phyloP scores from a whole-genome alignment of 2,888 invertebrate species.

The Drosophila stalkeri region DNA sequence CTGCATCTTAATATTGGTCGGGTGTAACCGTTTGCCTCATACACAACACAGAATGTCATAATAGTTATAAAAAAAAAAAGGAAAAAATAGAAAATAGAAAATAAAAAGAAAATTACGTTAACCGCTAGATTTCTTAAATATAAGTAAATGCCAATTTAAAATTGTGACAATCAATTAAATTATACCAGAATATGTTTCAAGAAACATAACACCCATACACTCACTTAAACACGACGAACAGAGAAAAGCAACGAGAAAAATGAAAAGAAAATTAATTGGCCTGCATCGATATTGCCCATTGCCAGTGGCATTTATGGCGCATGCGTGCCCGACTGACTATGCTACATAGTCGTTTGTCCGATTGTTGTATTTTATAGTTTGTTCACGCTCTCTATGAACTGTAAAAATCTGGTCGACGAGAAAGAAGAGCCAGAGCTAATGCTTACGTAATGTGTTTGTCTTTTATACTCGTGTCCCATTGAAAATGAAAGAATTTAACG shows the following conservation, averaged over 20 bases:
- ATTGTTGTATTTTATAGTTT: conserved; percentile 14
- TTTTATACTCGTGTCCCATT: background rate
- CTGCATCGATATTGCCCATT: conserved; percentile 46
- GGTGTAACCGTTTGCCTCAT: background rate
- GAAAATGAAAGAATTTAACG: background rate
- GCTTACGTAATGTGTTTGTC: conserved; percentile 5
- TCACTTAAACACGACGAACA: background rate
- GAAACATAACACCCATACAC: background rate
- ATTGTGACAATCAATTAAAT: background rate
- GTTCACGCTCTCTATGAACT: conserved; percentile 5
- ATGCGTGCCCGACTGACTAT: conserved; percentile 35
- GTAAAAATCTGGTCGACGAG: conserved; percentile 1
- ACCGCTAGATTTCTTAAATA: background rate
- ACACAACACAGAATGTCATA: background rate
- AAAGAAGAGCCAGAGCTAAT: background rate
- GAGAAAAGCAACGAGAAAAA: conserved; percentile 27
- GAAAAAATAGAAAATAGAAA: too few relatives aligned
- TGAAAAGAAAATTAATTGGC: conserved; percentile 76
- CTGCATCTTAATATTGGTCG: conserved; percentile 37
- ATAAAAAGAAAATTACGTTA: too few relatives aligned
- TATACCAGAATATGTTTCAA: background rate
- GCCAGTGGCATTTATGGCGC: conserved; percentile 70
- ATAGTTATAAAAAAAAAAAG: background rate
- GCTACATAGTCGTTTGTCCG: conserved; percentile 32
- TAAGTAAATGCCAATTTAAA: background rate